Conservation (phyloP, 2,113 vertebrate species). For the Sorex araneus region DNA sequence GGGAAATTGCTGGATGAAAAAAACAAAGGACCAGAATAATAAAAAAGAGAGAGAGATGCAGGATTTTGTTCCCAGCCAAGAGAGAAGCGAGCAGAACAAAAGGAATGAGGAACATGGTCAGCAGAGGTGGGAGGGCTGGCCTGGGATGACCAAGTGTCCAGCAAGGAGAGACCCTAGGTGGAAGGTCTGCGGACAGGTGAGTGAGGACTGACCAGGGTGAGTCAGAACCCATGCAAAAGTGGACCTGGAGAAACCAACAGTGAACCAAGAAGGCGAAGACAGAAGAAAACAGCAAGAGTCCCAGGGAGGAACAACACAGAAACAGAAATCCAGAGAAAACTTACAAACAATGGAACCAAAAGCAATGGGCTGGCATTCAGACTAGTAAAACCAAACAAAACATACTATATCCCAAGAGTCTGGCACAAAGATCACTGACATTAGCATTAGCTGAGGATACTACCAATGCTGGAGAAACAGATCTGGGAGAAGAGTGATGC, state of each 20-base stretch:
- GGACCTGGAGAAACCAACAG: not conserved
- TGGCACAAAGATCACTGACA: not conserved
- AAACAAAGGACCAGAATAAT: not conserved
- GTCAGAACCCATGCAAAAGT: no score
- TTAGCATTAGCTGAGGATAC: not conserved
- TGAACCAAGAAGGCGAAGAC: not conserved
- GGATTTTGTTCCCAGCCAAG: not conserved
- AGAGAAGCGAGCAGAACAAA: not conserved
- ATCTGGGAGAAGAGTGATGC: not conserved
- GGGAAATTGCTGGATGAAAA: not conserved
- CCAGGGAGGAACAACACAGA: not conserved
- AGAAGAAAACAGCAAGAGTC: not conserved
- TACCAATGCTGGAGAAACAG: not conserved
- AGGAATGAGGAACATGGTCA: not conserved
- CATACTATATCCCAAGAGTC: not conserved
- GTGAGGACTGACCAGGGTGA: not conserved
- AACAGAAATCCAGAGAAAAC: not conserved
- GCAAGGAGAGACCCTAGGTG: not conserved
- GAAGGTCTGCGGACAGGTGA: no score
- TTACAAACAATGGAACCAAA: not conserved
- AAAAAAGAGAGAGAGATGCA: not conserved
- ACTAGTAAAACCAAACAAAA: not conserved
- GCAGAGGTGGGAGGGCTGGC: not conserved
- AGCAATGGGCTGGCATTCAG: not conserved
- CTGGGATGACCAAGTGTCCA: accelerated